Evolutionary conservation across 2,888 invertebrate species (phyloP), one percentile per base, ranked within the genome.

Genomic region (Agrypnus murinus): DNA sequence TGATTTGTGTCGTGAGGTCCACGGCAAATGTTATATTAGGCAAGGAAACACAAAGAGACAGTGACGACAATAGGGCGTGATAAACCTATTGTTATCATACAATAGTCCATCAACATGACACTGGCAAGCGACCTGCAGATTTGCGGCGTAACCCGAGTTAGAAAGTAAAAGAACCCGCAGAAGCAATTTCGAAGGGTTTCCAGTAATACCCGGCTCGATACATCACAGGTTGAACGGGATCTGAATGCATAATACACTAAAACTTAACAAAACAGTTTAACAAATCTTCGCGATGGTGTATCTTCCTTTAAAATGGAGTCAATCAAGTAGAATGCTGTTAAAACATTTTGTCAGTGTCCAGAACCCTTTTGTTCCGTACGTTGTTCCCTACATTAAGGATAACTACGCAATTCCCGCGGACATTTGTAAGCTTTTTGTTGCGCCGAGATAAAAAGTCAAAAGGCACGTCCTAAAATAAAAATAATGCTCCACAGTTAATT

Each of bases 91-190:
- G 83, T 84, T 78, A 79, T 78, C 68, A 76, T 79, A 84, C 83
- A 84, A 84, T 84, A 82, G 83, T 83, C 84, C 81, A 84, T 84
- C 84, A 84, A 80, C 82, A 80, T 82, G 81, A 83, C 82, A 82
- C 81, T 80, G 78, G 74, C 82, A 81, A 81, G 74, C 77, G 75
- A 79, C 78, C 77, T 76, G 76, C 74, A 75, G 73, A 55, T 72
- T 68, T 65, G 68, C 59, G 34, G 65, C 43, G 60, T 70, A 62
- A 45, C 38, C 65, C 46, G 58, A 43, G 58, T 36, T 50, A 50
- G 50, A 50, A 50, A 50, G 55, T 36, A 55, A 55, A 25, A 38
- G 55, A 55, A 38, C 55, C 25, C 55, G 48, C 36, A 12, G 38
- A 14, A 50, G 36, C 55, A 38, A 55, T 55, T 34, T 36, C 55